Base-by-base conservation (phyloP, 2,113 vertebrate genomes). In the Eira barbara region DNA sequence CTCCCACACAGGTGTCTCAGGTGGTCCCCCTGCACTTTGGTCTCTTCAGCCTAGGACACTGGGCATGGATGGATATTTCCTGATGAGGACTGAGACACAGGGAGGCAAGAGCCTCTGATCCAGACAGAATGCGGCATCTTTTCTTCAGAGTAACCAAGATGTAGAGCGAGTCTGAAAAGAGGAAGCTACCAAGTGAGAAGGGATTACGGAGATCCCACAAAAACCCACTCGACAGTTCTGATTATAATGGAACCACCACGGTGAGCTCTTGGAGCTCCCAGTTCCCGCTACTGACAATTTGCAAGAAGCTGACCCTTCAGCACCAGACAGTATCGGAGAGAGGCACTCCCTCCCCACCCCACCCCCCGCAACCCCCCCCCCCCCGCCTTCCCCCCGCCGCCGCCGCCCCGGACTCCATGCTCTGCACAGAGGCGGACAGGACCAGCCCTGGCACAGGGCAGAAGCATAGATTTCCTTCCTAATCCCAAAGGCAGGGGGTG, bases 351-450 rank as follows among this genome's bases (percentile, higher is more conserved):
- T 39, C 39, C 21, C 55, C 0, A 6, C 29, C 36, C 36, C 20
- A 4, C 11, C 11, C 0, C 39, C 47, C 47, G 7, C 45, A 6
- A 45, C 1, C 47, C 11, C 47, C 2, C 47, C 47, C 11, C 47
- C n/a, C n/a, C n/a, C n/a, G n/a, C n/a, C n/a, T n/a, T n/a, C n/a
- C 39, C 39, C 39, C 39, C 5, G 39, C 39, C 39, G 4, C 39
- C 39, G 8, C 4, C 29, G 1, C 27, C 4, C 74, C 0, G 7
- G 1, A 71, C 4, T 15, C 13, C 2, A 23, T 0, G 0, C 55
- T 21, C 47, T 20, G 17, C 36, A 8, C 9, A 3, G 47, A 82
- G 49, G 39, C 8, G 14, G 42, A 29, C 14, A 20, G 23, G 5
- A 47, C 4, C 47, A 39, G 67, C 36, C 21, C 47, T 20, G 17